These are phyloP conservation scores for Sarotherodon lohbergeri DNA, from an alignment of 2,113 vertebrate species.

Conservation along the genomic window DNA sequence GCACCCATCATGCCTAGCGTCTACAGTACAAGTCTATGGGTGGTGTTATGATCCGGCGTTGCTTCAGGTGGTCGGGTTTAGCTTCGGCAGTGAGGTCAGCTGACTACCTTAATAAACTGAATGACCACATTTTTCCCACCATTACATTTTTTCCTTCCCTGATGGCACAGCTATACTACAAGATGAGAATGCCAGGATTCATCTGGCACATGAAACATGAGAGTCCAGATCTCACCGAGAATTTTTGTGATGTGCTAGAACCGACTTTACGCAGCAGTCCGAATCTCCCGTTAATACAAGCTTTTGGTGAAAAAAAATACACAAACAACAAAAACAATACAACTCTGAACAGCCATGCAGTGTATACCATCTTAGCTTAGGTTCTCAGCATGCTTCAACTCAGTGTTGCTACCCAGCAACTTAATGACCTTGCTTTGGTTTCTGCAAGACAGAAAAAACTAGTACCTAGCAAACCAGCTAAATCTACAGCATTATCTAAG, in stretches of 20 bases:
- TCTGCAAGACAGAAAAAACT: not conserved
- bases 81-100: not conserved
- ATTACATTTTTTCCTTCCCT: not conserved
- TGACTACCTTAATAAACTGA: not conserved
- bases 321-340: not conserved
- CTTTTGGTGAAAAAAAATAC: not conserved
- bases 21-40: not conserved
- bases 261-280: not conserved
- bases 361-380: not conserved
- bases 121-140: not conserved
- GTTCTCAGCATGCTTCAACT: not conserved
- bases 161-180: not conserved
- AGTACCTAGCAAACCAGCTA: not conserved
- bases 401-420: not conserved
- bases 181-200: not conserved
- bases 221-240: not conserved
- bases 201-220: not conserved
- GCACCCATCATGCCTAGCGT: not conserved
- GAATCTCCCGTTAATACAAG: not conserved
- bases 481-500: not conserved
- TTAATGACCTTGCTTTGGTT: not conserved
- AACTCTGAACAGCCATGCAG: not conserved
- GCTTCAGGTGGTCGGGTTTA: not conserved
- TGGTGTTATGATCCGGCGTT: not conserved
- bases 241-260: not conserved